Evolutionary conservation across 2,113 vertebrate genomes (phyloP), one percentile per base, ranked within the genome.

Genomic region (Pterocles gutturalis): DNA sequence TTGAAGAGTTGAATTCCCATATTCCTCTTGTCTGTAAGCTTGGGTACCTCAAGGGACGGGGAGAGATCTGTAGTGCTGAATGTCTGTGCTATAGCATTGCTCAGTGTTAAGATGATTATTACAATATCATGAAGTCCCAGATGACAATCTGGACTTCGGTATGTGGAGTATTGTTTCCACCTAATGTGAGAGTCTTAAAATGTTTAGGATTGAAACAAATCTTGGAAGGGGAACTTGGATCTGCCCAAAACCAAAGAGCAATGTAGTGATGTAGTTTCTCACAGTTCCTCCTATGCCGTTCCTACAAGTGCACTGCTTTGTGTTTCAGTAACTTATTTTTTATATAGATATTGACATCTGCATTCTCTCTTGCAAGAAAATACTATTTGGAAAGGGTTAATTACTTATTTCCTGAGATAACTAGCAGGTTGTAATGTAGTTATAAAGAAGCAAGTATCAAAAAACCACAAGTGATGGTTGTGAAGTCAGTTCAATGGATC

Each of bases 1-100:
- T 88, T 94, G 93, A 96, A 94, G 89, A 92, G 84, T 75, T 94
- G 96, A 91, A 93, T 96, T 97, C 89, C 95, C 83, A 65, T 5
- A 3, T 97, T 91, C 51, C 64, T 90, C 78, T 85, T 95, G 86
- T 94, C 89, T 91, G 55, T 86, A 80, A 91, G 91, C 54, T 75
- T 36, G 66, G 55, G 13, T 73, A 64, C 83, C 95, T 92, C 89
- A 13, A 65, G 95, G 94, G 91, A 87, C 9, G 34, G 66, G 66
- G 71, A 81, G 89, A 84, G 95, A 84, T 88, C 83, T 60, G 31
- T 60, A 43, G 41, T 45, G 46, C 94, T 90, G 83, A 69, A 91
- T 94, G 93, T 89, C 83, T 97, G 62, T 60, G 80, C 84, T 96
- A 89, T 22, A 95, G 92, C 90, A 91, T 69, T 0, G 3, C 54